Evolutionary conservation across 2,113 vertebrate genomes (phyloP).

Genomic region (Xiphophorus maculatus): DNA sequence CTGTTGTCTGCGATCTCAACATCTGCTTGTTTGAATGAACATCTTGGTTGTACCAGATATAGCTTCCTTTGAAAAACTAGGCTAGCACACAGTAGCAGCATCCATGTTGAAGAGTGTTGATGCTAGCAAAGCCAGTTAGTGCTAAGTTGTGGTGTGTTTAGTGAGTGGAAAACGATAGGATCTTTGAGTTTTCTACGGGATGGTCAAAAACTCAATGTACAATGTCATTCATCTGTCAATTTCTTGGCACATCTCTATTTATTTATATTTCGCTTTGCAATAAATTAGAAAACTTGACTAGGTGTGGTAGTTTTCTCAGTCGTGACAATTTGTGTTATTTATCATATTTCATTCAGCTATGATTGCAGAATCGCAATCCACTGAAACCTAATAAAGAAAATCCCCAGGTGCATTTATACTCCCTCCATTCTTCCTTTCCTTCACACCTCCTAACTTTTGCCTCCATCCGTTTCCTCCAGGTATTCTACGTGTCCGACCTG

Average conservation of each 20-base stretch:
- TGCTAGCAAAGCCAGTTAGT: no score
- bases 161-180: no score
- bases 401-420: not conserved
- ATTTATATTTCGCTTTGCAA: not conserved
- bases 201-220: not conserved
- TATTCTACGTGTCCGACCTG: constrained; percentile 95
- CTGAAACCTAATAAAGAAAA: not conserved
- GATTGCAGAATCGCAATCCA: not conserved
- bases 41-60: no score
- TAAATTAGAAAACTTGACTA: no score
- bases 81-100: no score
- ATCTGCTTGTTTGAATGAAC: no score
- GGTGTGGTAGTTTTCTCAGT: not conserved
- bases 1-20: no score
- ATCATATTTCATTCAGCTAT: not conserved
- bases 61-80: no score
- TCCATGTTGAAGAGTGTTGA: no score
- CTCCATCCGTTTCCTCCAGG: constrained; percentile 75
- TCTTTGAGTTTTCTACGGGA: no score
- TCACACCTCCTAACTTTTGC: constrained; percentile 4
- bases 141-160: no score
- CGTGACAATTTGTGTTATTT: not conserved
- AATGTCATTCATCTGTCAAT: not conserved
- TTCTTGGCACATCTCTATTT: not conserved
- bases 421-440: not conserved